phyloP scores from a whole-genome alignment of 1,140 invertebrate genomes.

The Bombus turneri region DNA sequence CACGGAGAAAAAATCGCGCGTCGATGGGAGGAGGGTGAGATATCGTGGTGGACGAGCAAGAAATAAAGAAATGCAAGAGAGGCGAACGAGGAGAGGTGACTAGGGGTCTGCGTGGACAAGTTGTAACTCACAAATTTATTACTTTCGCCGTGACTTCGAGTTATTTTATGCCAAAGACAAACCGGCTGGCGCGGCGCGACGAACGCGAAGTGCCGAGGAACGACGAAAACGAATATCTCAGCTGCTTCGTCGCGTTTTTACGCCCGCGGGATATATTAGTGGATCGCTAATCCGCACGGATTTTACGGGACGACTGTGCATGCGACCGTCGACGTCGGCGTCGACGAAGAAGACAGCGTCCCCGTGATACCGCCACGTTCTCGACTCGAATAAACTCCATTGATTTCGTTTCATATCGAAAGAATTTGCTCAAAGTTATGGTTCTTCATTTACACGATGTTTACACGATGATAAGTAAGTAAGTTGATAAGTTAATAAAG shows the following conservation, averaged over 20 bases:
- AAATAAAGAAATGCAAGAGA: constrained; percentile 41
- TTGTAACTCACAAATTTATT: constrained; percentile 77
- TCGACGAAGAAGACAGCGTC: constrained; percentile 5
- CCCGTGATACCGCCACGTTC: not conserved
- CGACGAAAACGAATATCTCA: constrained; percentile 76
- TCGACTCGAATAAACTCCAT: constrained; percentile 30
- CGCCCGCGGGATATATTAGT: constrained; percentile 79
- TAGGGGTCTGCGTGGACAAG: constrained; percentile 46
- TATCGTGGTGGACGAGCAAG: not conserved
- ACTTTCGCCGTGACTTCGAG: constrained; percentile 68
- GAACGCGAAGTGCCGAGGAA: constrained; percentile 25
- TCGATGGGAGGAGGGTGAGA: not conserved
- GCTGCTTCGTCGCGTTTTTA: constrained; percentile 78
- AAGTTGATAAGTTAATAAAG: no score
- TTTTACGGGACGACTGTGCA: constrained; percentile 75
- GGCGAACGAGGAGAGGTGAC: constrained; percentile 32
- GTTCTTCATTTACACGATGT: not conserved
- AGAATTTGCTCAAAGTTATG: not conserved
- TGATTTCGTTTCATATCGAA: constrained; percentile 11
- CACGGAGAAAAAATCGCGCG: constrained; percentile 13
- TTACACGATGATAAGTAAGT: no score
- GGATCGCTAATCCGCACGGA: constrained; percentile 77
- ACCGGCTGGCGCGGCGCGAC: constrained; percentile 48
- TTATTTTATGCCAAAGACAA: constrained; percentile 78
- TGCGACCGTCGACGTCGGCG: constrained; percentile 49